Conservation (phyloP, 2,113 vertebrate species). For the Parus major region DNA sequence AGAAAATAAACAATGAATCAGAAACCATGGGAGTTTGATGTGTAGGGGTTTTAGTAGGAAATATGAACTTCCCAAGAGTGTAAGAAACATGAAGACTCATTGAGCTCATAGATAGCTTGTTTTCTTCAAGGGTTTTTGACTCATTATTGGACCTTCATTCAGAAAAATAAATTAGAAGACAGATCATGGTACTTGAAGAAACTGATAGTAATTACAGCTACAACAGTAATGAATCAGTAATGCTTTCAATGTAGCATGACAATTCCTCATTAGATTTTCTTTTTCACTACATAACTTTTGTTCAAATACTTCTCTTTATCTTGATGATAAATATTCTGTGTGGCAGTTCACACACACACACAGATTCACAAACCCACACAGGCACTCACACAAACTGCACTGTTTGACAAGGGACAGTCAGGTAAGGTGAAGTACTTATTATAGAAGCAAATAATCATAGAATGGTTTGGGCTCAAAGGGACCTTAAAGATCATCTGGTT, state of each 20-base stretch:
- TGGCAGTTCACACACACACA: neutral
- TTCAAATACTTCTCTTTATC: neutral
- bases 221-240: conserved; percentile 28
- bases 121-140: conserved; percentile 49
- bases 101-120: neutral
- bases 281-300: neutral
- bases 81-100: neutral
- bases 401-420: neutral
- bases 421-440: neutral
- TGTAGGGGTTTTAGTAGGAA: neutral
- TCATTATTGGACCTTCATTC: conserved; percentile 31
- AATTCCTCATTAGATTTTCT: neutral
- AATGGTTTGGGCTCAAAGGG: neutral
- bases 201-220: conserved; percentile 16
- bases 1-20: neutral
- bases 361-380: neutral
- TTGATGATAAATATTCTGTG: neutral
- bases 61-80: neutral
- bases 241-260: neutral
- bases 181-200: neutral
- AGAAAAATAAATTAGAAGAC: conserved; percentile 36
- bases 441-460: neutral
- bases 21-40: neutral
- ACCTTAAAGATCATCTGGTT: neutral
- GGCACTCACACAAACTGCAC: neutral